Conservation (phyloP, 2,888 invertebrate genomes). For the Cephus sareptanus region DNA sequence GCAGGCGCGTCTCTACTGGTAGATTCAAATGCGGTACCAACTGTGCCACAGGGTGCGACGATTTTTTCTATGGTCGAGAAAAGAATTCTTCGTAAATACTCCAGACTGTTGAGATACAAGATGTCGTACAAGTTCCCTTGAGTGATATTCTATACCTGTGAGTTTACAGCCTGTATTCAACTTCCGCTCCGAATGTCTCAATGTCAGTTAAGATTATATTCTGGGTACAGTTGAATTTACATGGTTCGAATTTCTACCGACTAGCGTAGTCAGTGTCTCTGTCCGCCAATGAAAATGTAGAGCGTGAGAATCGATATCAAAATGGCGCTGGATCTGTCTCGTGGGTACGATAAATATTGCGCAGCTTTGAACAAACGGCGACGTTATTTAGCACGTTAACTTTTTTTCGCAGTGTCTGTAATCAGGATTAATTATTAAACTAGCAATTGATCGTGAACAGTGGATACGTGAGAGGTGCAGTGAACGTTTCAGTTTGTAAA, state of each 20-base stretch:
- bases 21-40: not conserved
- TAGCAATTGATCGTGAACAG: not conserved
- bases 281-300: not conserved
- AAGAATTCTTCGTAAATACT: slow-evolving; percentile 33
- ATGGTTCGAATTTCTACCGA: not conserved
- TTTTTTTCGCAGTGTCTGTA: not conserved
- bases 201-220: not conserved
- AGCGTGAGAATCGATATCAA: not conserved
- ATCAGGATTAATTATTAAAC: not conserved
- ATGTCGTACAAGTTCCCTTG: slow-evolving; percentile 44
- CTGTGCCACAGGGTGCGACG: too few relatives aligned
- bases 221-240: not conserved
- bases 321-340: not conserved
- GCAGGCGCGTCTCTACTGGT: not conserved
- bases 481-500: not conserved
- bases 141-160: not conserved
- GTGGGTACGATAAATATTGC: not conserved
- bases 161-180: not conserved
- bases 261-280: not conserved
- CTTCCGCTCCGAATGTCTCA: not conserved
- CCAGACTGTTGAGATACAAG: slow-evolving; percentile 44
- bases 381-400: not conserved
- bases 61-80: too few relatives aligned
- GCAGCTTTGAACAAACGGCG: not conserved
- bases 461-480: not conserved